These are phyloP conservation scores for Sylvilagus floridanus DNA, from an alignment of 2,797 vertebrate species.

Conservation along the genomic window DNA sequence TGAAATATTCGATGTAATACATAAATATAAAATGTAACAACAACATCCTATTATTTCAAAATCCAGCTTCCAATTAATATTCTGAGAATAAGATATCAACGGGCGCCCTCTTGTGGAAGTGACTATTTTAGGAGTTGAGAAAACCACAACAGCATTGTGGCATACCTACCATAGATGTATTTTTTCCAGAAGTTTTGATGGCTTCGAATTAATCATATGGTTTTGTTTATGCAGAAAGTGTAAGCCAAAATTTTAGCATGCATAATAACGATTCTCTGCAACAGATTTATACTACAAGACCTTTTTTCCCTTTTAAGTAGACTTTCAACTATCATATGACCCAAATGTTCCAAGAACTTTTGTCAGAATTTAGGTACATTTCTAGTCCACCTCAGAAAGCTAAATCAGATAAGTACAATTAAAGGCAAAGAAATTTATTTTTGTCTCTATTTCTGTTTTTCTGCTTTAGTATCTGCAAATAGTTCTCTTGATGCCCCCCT, in stretches of 20 bases:
- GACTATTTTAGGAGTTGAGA: slow-evolving; percentile 47
- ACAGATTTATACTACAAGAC: not conserved
- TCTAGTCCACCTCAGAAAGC: slow-evolving; percentile 34
- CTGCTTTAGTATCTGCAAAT: not conserved
- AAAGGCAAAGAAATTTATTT: slow-evolving; percentile 5
- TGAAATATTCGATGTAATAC: slow-evolving; percentile 19
- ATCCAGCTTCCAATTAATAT: not conserved
- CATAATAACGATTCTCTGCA: not conserved
- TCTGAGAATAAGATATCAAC: slow-evolving; percentile 80
- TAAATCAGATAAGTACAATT: not conserved
- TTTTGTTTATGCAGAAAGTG: not conserved
- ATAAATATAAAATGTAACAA: not conserved
- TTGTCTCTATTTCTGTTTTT: not conserved
- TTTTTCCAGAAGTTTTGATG: slow-evolving; percentile 7
- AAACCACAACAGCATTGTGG: not conserved
- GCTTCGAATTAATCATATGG: not conserved
- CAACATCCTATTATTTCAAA: slow-evolving; percentile 60
- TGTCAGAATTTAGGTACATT: not conserved
- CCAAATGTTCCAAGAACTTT: not conserved
- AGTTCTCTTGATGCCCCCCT: not conserved
- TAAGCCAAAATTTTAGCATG: not conserved
- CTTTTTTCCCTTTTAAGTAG: not conserved
- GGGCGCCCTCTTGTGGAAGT: slow-evolving; percentile 88
- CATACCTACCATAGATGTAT: not conserved
- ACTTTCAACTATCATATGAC: not conserved